phyloP scores from a whole-genome alignment of 2,888 invertebrate genomes.

The Sylvicola cinctus region DNA sequence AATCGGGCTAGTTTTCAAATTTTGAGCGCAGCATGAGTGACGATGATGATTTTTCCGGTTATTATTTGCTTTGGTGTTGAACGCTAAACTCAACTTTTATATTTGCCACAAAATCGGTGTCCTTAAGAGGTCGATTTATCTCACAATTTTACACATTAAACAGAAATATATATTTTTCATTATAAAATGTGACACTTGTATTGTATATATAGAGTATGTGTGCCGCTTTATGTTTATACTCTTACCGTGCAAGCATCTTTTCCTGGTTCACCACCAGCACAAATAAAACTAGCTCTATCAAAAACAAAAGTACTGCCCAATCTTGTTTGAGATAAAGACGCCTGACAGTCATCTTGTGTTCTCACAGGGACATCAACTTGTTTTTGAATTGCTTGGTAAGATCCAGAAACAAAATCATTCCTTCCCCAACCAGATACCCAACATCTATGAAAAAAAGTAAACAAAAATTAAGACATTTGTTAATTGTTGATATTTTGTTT shows the following conservation, averaged over 20 bases:
- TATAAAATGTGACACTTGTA: too few species aligned
- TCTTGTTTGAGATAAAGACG: constrained; percentile 37
- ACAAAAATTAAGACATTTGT: background rate
- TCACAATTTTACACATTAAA: too few species aligned
- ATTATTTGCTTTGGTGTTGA: too few species aligned
- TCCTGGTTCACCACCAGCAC: constrained; percentile 56
- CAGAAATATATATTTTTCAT: too few species aligned
- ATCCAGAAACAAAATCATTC: constrained; percentile 40
- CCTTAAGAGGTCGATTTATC: too few species aligned
- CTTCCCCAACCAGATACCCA: constrained; percentile 79
- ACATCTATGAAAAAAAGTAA: constrained; percentile 11
- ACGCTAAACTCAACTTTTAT: too few species aligned
- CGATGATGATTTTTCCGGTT: too few species aligned
- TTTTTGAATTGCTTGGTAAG: constrained; percentile 45
- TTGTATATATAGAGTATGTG: background rate
- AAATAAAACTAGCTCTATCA: constrained; percentile 46
- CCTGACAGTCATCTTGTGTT: constrained; percentile 40
- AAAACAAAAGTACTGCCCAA: constrained; percentile 40
- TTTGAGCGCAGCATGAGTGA: too few species aligned
- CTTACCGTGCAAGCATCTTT: constrained; percentile 62
- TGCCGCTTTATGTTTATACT: constrained; percentile 5
- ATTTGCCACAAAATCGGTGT: too few species aligned
- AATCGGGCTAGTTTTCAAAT: too few species aligned
- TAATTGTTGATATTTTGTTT: too few species aligned
- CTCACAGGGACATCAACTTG: constrained; percentile 57